phyloP scores from a whole-genome alignment of 2,888 invertebrate species.

The Drosophila algonquin region DNA sequence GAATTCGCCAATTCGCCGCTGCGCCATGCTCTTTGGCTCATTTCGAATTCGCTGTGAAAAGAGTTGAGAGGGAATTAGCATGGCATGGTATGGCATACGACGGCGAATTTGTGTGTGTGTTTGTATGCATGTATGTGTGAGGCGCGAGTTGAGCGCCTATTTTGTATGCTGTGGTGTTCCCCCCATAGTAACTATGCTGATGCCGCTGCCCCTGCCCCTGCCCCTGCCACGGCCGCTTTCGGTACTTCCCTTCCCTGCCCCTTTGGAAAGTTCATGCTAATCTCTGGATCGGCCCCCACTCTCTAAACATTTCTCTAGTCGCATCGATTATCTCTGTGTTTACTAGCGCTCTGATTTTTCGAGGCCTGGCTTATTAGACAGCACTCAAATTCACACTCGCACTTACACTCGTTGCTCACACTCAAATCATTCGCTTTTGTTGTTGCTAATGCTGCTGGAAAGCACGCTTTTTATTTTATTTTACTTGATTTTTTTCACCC shows the following conservation, averaged over 20 bases:
- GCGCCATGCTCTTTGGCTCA: slow-evolving; percentile 20
- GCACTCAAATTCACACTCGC: slow-evolving; percentile 56
- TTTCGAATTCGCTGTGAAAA: slow-evolving; percentile 39
- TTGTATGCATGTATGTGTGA: slow-evolving; percentile 21
- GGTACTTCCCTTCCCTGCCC: slow-evolving; percentile 42
- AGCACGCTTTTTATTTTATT: slow-evolving; percentile 19
- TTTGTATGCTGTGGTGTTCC: slow-evolving; percentile 24
- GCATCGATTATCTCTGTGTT: slow-evolving; percentile 53
- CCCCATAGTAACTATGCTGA: slow-evolving; percentile 39
- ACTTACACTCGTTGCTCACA: slow-evolving; percentile 31
- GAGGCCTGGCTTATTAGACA: slow-evolving; percentile 75
- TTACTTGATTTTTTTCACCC: slow-evolving; percentile 27
- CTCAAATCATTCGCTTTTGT: slow-evolving; percentile 62
- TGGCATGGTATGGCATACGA: slow-evolving; percentile 29
- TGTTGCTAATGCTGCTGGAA: slow-evolving; percentile 10
- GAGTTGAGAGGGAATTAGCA: slow-evolving; percentile 43
- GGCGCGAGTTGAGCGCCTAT: slow-evolving; percentile 17
- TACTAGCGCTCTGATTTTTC: slow-evolving; percentile 53
- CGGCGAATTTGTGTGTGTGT: slow-evolving; percentile 11
- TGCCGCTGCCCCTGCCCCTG: background rate
- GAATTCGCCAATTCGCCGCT: slow-evolving; percentile 26
- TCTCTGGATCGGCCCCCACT: slow-evolving; percentile 56
- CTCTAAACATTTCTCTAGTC: slow-evolving; percentile 25
- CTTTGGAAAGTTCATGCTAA: slow-evolving; percentile 69
- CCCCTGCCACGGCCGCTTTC: too few relatives aligned